These are phyloP conservation scores for Antennarius striatus DNA, from an alignment of 2,113 vertebrate species.

Conservation along the genomic window DNA sequence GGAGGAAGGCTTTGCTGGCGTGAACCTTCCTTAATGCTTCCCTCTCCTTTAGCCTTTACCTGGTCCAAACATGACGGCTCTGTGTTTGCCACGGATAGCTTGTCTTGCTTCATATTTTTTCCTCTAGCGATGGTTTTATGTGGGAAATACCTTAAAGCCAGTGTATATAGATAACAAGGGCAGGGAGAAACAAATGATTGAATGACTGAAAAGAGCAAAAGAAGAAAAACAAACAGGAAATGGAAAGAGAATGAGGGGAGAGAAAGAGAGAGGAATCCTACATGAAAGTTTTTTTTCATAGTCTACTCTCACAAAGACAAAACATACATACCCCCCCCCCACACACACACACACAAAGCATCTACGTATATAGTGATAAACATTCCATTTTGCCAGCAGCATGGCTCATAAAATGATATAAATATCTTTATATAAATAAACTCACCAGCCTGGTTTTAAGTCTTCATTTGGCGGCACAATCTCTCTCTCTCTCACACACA, in stretches of 20 bases:
- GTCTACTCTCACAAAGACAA: constrained; percentile 5
- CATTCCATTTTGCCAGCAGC: constrained; percentile 60
- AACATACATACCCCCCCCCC: not conserved
- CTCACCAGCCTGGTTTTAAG: constrained; percentile 47
- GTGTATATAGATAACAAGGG: constrained; percentile 22
- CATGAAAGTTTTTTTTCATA: constrained; percentile 37
- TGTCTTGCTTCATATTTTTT: constrained; percentile 18
- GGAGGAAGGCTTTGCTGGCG: constrained; percentile 59
- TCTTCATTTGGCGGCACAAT: constrained; percentile 15
- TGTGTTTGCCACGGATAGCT: constrained; percentile 5
- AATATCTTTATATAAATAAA: constrained; percentile 59
- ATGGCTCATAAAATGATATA: constrained; percentile 47
- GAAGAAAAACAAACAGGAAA: constrained; percentile 11
- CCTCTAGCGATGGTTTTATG: not conserved
- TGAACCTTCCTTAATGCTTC: constrained; percentile 51
- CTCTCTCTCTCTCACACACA: constrained; percentile 7
- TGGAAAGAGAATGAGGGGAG: constrained; percentile 13
- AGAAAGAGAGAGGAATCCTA: constrained; percentile 19
- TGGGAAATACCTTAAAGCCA: constrained; percentile 45
- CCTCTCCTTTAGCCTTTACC: constrained; percentile 28
- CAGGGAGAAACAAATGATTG: constrained; percentile 62
- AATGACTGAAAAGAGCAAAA: constrained; percentile 18
- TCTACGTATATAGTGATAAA: constrained; percentile 34
- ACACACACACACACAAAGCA: constrained; percentile 5
- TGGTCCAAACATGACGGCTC: constrained; percentile 2